Percentiles rank a stretch among this genome's conserved stretches.
Conservation (phyloP, 2,113 vertebrate species). For the Circaetus gallicus region DNA sequence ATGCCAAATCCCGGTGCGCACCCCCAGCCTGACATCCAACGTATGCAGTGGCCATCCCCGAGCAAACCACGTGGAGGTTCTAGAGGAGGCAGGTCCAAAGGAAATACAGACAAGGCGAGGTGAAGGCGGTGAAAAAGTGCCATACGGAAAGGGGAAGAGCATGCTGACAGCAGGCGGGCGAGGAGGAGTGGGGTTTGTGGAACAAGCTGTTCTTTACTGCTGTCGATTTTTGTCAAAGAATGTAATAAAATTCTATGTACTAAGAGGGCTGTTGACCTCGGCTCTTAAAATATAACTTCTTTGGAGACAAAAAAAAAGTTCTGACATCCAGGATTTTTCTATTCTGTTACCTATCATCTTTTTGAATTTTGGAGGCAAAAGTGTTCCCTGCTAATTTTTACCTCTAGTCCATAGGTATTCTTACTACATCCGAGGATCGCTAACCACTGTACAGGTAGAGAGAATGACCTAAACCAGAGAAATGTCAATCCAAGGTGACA, state of each 20-base stretch:
- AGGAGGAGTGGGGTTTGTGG: neutral
- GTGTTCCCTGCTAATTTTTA: neutral
- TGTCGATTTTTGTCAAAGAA: neutral
- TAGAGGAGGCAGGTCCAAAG: neutral
- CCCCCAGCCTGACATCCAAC: fast-evolving
- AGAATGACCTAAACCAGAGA: neutral
- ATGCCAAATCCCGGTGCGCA: neutral
- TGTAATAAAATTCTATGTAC: neutral
- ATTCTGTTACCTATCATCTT: neutral
- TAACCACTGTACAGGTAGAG: neutral
- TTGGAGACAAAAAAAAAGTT: neutral
- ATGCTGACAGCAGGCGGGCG: neutral
- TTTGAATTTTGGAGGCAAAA: neutral
- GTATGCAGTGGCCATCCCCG: fast-evolving
- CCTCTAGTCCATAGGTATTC: neutral
- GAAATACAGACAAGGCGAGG: neutral
- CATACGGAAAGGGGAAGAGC: neutral
- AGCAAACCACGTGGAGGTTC: neutral
- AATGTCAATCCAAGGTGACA: neutral
- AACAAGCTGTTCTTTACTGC: constrained; percentile 22
- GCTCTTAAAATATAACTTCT: constrained; percentile 28
- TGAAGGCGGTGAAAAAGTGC: neutral
- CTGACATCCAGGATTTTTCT: constrained; percentile 1
- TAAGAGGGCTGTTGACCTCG: constrained; percentile 15
- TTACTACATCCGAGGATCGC: neutral